These are phyloP conservation scores for Tachypleus tridentatus DNA, from an alignment of 1,140 invertebrate species.

Conservation along the genomic window DNA sequence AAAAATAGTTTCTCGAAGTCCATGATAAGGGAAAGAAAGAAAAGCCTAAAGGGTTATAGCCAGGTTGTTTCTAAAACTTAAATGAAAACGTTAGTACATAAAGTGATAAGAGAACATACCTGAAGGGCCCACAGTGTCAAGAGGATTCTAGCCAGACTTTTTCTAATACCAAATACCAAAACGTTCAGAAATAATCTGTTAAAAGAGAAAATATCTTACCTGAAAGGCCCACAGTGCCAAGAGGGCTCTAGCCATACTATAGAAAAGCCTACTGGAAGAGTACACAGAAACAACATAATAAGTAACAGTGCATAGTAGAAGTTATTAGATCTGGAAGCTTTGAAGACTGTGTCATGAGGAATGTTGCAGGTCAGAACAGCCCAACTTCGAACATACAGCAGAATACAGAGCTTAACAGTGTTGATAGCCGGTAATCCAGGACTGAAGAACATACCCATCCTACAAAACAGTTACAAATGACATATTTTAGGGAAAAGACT, in stretches of 20 bases:
- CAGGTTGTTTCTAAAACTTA: too few species aligned
- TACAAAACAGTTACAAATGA: constrained; percentile 22
- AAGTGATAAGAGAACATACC: too few species aligned
- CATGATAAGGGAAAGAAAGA: too few species aligned
- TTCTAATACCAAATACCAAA: too few species aligned
- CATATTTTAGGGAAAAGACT: constrained; percentile 3
- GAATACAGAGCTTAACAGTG: constrained; percentile 73
- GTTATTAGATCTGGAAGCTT: constrained; percentile 75
- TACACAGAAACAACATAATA: constrained; percentile 92
- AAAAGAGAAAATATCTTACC: too few species aligned
- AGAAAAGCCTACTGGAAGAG: constrained; percentile 85
- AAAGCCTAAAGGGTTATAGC: too few species aligned
- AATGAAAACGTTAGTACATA: too few species aligned
- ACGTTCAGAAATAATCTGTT: too few species aligned
- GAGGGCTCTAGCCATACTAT: constrained; percentile 87
- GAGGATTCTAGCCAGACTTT: too few species aligned
- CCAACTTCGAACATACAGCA: constrained; percentile 91
- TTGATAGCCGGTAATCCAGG: constrained; percentile 84
- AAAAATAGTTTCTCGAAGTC: too few species aligned
- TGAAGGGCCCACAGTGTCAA: too few species aligned
- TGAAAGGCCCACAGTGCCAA: constrained; percentile 92
- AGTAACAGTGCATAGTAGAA: constrained; percentile 86
- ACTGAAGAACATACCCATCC: constrained; percentile 74
- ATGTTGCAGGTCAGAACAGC: constrained; percentile 91
- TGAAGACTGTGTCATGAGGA: constrained; percentile 84